Evolutionary conservation across 64 coral and sea anemone genomes (phyloP).

Genomic region (Dendrophyllia cribrosa): DNA sequence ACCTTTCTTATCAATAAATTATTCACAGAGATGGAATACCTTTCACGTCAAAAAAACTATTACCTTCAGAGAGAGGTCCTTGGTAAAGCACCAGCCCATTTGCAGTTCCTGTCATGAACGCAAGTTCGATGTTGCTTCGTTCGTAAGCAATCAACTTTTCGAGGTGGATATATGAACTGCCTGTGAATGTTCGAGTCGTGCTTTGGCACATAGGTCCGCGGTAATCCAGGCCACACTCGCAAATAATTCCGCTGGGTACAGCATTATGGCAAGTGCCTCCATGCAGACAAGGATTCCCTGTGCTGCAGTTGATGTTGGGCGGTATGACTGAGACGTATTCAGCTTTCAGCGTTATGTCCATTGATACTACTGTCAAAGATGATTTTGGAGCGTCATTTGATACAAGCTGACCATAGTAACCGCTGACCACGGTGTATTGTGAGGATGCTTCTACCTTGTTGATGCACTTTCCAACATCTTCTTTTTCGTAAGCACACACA

Average conservation of each 20-base stretch:
- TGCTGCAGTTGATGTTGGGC: background rate
- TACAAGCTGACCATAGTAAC: slow-evolving; percentile 76
- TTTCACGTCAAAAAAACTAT: background rate
- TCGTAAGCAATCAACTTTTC: slow-evolving; percentile 75
- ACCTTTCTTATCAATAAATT: too few species aligned
- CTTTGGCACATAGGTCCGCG: slow-evolving; percentile 86
- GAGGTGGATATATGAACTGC: slow-evolving; percentile 88
- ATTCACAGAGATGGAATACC: too few species aligned
- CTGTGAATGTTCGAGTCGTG: slow-evolving; percentile 85
- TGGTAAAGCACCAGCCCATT: slow-evolving; percentile 91
- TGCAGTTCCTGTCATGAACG: slow-evolving; percentile 73
- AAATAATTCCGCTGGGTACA: slow-evolving; percentile 82
- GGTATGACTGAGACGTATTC: slow-evolving; percentile 57
- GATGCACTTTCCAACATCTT: slow-evolving; percentile 65
- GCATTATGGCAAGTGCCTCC: slow-evolving; percentile 88
- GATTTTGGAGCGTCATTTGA: background rate
- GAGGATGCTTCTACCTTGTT: slow-evolving; percentile 71
- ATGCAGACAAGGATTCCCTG: slow-evolving; percentile 74
- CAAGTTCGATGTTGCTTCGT: slow-evolving; percentile 71
- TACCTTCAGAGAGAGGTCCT: slow-evolving; percentile 79
- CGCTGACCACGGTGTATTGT: slow-evolving; percentile 83
- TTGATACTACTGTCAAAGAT: slow-evolving; percentile 78
- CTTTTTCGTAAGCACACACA: slow-evolving; percentile 79
- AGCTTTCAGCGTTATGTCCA: slow-evolving; percentile 55
- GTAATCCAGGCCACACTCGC: slow-evolving; percentile 71